Evolutionary conservation across 2,113 vertebrate genomes (phyloP), one percentile per base, ranked within the genome.

Genomic region (Meles meles): DNA sequence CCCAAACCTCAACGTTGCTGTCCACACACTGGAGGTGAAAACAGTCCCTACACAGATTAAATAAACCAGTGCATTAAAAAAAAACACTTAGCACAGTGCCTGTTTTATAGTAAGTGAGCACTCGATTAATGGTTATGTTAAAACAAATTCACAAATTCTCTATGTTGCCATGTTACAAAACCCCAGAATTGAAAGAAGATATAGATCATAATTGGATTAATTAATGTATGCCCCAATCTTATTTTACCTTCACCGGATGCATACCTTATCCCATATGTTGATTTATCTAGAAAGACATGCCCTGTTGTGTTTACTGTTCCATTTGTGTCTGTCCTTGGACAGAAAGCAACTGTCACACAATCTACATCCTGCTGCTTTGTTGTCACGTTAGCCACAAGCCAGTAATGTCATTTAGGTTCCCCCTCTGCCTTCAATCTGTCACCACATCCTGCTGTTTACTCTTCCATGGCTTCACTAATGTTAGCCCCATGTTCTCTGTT

Each of bases 181-280:
- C 17, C 47, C 52, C 93, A 61, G 69, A 97, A 47, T 3, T 97
- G 44, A 55, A 86, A 97, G 76, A n/a, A 97, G 94, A 98, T 94
- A 72, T 14, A 69, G 84, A 27, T 95, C 11, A 81, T 61, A 91
- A 95, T 21, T 97, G 92, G 85, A 97, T 95, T 94, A 63, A 39
- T 61, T 97, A 90, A 94, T 96, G 96, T 93, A 81, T 47, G 52
- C 37, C 8, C 71, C 93, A 74, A 93, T 94, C 94, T 88, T 95
- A 98, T 96, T 98, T 90, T 20, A 42, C 39, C 42, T 79, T 91
- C 47, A 96, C 31, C 89, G 65, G 25, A 52, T 69, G 34, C 27
- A 91, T 69, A 94, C 27, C 49, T 93, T 94, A 95, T 79, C 92
- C 96, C 37, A 92, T 92, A 96, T 83, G 61, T 61, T 69, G 7